Percentiles rank a stretch among this genome's conserved stretches.
Evolutionary conservation across 2,113 vertebrate species (phyloP).

Genomic region (Neomonachus schauinslandi): DNA sequence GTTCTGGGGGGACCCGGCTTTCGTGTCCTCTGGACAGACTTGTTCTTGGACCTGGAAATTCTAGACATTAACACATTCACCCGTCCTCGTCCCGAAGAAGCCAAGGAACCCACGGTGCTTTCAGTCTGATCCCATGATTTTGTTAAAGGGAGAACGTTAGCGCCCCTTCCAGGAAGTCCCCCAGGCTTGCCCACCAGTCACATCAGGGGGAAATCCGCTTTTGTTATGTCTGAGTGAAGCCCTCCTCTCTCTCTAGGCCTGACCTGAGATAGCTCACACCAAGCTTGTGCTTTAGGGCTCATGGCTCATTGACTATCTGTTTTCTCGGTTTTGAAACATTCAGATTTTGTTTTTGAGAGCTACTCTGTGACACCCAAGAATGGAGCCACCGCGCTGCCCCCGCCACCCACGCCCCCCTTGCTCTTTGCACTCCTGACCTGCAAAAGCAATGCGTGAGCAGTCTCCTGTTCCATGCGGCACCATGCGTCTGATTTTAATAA

Average conservation of each 20-base stretch:
- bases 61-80: not conserved
- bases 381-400: fast-evolving
- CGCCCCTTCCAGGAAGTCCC: not conserved
- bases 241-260: too few species aligned
- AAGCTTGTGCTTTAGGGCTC: fast-evolving
- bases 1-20: not conserved
- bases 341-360: not conserved
- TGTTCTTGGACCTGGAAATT: not conserved
- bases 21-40: not conserved
- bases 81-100: not conserved
- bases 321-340: too few species aligned
- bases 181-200: not conserved
- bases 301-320: not conserved
- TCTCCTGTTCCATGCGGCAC: fast-evolving
- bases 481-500: fast-evolving
- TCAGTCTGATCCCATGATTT: not conserved
- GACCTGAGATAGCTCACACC: fast-evolving
- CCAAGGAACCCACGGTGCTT: not conserved
- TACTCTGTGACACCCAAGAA: not conserved
- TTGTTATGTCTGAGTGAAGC: not conserved
- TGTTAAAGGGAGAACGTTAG: not conserved
- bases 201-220: fast-evolving
- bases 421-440: fast-evolving
- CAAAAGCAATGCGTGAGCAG: not conserved
- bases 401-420: fast-evolving